Conservation (phyloP, 2,797 vertebrate genomes). For the Erithacus rubecula region DNA sequence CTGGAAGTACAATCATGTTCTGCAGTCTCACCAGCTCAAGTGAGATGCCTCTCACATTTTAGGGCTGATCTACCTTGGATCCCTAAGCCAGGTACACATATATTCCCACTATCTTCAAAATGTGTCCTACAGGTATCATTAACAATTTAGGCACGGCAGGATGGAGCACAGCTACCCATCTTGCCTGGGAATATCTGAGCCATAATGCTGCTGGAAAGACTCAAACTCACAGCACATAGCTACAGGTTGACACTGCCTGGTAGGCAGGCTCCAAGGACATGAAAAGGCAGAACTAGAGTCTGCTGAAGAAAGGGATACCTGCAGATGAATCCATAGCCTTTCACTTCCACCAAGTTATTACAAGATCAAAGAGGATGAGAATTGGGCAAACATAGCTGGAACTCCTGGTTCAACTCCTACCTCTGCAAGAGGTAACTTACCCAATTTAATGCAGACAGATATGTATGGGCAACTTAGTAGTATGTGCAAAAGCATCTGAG, state of each 20-base stretch:
- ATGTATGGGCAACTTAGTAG: not conserved
- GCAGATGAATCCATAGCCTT: not conserved
- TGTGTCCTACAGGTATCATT: fast-evolving
- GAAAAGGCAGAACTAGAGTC: not conserved
- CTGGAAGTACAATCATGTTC: not conserved
- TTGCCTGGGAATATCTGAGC: not conserved
- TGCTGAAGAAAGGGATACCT: not conserved
- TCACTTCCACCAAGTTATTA: not conserved
- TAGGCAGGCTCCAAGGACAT: not conserved
- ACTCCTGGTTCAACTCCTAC: not conserved
- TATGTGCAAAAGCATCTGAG: not conserved
- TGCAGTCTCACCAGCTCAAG: not conserved
- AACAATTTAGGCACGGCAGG: not conserved
- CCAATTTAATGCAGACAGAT: not conserved
- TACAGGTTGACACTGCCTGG: not conserved
- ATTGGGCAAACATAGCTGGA: not conserved
- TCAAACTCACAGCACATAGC: not conserved
- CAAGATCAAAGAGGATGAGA: not conserved
- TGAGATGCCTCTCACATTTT: not conserved
- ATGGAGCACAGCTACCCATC: not conserved
- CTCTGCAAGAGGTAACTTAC: not conserved
- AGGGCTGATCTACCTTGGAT: not conserved
- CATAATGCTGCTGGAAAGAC: not conserved
- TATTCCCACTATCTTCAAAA: not conserved
- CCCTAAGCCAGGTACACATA: not conserved